Evolutionary conservation across 2,888 invertebrate genomes (phyloP).

Genomic region (Seira musarum): DNA sequence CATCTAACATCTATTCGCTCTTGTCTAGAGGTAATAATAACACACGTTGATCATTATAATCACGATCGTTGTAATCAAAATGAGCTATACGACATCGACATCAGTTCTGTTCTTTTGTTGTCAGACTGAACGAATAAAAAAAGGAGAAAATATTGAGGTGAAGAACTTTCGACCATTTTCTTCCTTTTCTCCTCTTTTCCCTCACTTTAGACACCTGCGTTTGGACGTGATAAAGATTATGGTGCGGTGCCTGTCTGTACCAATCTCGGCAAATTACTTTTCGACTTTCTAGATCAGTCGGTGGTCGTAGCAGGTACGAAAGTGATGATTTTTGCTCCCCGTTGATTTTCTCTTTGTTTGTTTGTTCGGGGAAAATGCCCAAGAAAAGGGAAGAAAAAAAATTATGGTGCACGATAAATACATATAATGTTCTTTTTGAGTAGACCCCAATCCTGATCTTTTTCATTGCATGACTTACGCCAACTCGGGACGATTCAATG

Average conservation of each 20-base stretch:
- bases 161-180: slow-evolving; percentile 54
- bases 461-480: too few species aligned
- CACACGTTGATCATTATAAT: slow-evolving; percentile 30
- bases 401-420: not conserved
- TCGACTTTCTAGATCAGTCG: slow-evolving; percentile 16
- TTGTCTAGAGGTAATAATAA: slow-evolving; percentile 23
- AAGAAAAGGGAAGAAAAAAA: slow-evolving; percentile 8
- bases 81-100: slow-evolving; percentile 20
- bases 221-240: not conserved
- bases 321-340: slow-evolving; percentile 24
- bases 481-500: too few species aligned
- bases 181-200: slow-evolving; percentile 17
- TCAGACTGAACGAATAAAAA: slow-evolving; percentile 8
- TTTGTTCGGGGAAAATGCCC: not conserved
- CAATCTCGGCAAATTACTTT: slow-evolving; percentile 61
- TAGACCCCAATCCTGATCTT: too few species aligned
- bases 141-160: slow-evolving; percentile 38
- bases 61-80: slow-evolving; percentile 26
- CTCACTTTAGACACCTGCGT: not conserved
- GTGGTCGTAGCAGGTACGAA: slow-evolving; percentile 38
- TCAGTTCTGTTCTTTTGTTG: slow-evolving; percentile 8
- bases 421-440: too few species aligned
- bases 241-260: slow-evolving; percentile 45
- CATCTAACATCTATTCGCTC: not conserved
- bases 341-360: not conserved